These are phyloP conservation scores for Oscheius onirici DNA, from an alignment of 2,888 invertebrate species.

Conservation along the genomic window DNA sequence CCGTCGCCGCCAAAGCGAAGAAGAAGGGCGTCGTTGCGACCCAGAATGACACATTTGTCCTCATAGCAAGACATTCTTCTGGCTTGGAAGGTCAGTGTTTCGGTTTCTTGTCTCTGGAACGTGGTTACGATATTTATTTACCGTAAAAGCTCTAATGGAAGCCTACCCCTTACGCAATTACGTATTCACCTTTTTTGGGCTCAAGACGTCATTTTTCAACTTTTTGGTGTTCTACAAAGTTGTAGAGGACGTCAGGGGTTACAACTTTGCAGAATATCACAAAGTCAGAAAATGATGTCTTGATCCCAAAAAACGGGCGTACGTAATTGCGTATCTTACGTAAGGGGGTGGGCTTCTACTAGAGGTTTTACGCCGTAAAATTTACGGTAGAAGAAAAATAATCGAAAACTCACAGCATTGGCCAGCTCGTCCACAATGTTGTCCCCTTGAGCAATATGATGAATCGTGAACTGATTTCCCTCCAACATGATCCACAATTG, in stretches of 20 bases:
- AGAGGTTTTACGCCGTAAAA: background rate
- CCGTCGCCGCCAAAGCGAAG: constrained; percentile 45
- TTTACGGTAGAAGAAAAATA: background rate
- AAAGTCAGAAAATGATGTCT: too few species aligned
- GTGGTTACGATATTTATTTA: background rate
- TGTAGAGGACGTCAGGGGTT: too few species aligned
- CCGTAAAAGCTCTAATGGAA: background rate
- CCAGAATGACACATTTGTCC: constrained; percentile 43
- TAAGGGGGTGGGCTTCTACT: too few species aligned
- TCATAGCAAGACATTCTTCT: constrained; percentile 36
- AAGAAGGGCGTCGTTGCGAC: constrained; percentile 41
- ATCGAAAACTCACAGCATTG: background rate
- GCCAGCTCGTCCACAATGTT: constrained; percentile 26
- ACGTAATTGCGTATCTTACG: too few species aligned
- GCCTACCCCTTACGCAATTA: background rate
- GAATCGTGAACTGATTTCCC: constrained; percentile 4
- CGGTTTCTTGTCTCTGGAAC: constrained; percentile 40
- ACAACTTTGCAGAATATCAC: too few species aligned
- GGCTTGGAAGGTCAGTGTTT: constrained; percentile 43
- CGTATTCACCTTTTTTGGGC: too few species aligned
- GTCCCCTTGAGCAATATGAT: constrained; percentile 20
- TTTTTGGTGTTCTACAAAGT: too few species aligned
- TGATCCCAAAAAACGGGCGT: too few species aligned
- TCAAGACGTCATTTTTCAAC: too few species aligned
- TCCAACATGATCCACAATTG: constrained; percentile 33